Conservation (phyloP, 2,113 vertebrate species). For the Nothobranchius furzeri region DNA sequence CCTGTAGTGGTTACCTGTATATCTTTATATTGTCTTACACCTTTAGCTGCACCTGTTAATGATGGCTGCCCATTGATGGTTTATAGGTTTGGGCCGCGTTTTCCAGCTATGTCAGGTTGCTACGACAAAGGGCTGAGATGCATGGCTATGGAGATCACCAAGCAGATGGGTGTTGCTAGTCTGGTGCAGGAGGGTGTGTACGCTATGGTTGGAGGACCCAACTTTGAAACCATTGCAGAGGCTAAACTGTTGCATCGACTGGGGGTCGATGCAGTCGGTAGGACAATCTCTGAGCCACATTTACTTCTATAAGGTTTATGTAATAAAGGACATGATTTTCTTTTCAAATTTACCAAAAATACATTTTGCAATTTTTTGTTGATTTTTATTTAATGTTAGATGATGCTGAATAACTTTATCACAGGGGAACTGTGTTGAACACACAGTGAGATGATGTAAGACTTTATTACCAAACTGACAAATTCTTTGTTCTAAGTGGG, state of each 20-base stretch:
- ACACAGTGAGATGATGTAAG: background rate
- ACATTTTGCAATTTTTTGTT: too few relatives aligned
- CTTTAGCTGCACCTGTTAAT: too few relatives aligned
- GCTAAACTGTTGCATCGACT: conserved; percentile 78
- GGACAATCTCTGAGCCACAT: conserved; percentile 13
- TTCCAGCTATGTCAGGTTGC: conserved; percentile 80
- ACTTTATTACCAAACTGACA: background rate
- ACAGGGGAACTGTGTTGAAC: too few relatives aligned
- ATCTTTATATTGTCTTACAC: too few relatives aligned
- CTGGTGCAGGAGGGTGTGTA: conserved; percentile 81
- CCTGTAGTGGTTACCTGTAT: too few relatives aligned
- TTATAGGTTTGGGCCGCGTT: conserved; percentile 82
- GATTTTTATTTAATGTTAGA: too few relatives aligned
- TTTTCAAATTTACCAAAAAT: too few relatives aligned
- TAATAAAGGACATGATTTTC: too few relatives aligned
- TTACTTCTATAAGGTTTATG: background rate
- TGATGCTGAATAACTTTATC: too few relatives aligned
- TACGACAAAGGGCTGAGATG: conserved; percentile 77
- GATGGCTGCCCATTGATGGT: background rate
- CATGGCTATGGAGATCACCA: conserved; percentile 73
- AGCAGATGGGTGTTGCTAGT: conserved; percentile 63
- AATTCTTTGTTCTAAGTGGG: background rate
- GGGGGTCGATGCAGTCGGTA: conserved; percentile 84
- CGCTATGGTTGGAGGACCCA: conserved; percentile 83
- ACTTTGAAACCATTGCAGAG: conserved; percentile 83